Percentiles rank a stretch among this genome's conserved stretches.
These are phyloP conservation scores for Branchipolynoe longqiensis DNA, from an alignment of 2,888 invertebrate species.

Conservation along the genomic window DNA sequence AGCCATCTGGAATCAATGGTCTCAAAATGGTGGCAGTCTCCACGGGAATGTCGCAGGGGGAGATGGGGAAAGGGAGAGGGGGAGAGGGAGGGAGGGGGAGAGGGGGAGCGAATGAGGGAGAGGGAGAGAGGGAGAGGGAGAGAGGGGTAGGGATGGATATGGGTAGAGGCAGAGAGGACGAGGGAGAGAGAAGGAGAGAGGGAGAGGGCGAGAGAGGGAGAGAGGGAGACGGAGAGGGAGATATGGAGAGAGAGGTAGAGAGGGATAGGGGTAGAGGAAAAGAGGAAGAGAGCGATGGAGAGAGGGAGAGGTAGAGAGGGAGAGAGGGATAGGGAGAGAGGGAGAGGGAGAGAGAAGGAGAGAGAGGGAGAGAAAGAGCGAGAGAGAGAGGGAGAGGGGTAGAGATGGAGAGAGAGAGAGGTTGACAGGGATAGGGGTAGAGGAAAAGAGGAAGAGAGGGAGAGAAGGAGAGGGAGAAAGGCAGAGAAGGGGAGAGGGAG, in stretches of 20 bases:
- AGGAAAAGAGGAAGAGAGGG: conserved; percentile 21
- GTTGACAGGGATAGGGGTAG: conserved; percentile 2
- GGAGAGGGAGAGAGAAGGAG: not conserved
- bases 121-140: not conserved
- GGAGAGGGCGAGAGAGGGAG: not conserved
- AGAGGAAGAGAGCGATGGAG: not conserved
- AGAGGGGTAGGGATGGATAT: not conserved
- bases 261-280: not conserved
- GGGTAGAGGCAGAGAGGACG: not conserved
- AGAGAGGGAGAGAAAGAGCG: not conserved
- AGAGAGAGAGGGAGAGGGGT: conserved; percentile 42
- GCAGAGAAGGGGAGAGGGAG: not conserved
- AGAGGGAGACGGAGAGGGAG: not conserved
- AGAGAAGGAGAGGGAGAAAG: not conserved
- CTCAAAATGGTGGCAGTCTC: not conserved
- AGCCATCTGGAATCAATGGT: too few species aligned
- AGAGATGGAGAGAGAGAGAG: conserved; percentile 43
- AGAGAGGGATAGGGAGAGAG: not conserved
- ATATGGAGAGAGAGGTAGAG: not conserved
- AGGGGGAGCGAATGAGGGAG: not conserved
- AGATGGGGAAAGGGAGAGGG: not conserved
- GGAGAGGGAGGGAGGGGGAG: not conserved
- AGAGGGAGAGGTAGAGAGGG: not conserved
- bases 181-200: conserved; percentile 1
- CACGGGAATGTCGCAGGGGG: not conserved